These are phyloP conservation scores for Thymelicus acteon DNA, from an alignment of 2,888 invertebrate species.

Conservation along the genomic window DNA sequence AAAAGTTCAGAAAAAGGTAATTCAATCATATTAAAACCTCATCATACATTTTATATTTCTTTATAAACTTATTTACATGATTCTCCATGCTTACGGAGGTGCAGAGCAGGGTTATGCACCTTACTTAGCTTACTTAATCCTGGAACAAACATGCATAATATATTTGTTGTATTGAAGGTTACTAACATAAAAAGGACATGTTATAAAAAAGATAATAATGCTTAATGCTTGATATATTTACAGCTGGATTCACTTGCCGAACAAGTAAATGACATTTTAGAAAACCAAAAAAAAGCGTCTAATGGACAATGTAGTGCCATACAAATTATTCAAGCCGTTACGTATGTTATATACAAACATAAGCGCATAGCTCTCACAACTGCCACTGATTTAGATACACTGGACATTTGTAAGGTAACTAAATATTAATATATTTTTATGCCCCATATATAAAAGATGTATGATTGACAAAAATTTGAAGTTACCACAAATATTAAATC, in stretches of 20 bases:
- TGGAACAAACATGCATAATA: too few species aligned
- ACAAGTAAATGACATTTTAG: constrained; percentile 47
- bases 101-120: too few species aligned
- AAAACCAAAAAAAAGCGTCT: constrained; percentile 15
- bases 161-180: too few species aligned
- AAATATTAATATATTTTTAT: background rate
- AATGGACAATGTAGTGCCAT: constrained; percentile 24
- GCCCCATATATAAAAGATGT: background rate
- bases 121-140: too few species aligned
- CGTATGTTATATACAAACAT: constrained; percentile 57
- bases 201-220: background rate
- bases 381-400: constrained; percentile 54
- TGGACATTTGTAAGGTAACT: constrained; percentile 60
- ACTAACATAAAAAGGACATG: too few species aligned
- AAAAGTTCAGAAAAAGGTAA: constrained; percentile 54
- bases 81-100: too few species aligned
- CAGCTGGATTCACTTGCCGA: constrained; percentile 51
- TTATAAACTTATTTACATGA: too few species aligned
- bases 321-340: constrained; percentile 49
- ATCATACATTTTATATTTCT: too few species aligned
- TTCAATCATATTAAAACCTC: constrained; percentile 1
- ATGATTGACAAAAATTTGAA: too few species aligned
- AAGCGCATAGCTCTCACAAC: constrained; percentile 50
- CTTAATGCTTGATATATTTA: constrained; percentile 18
- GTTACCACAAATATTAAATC: too few species aligned